phyloP scores from a whole-genome alignment of 1,140 invertebrate species.

The Drosophila saltans region DNA sequence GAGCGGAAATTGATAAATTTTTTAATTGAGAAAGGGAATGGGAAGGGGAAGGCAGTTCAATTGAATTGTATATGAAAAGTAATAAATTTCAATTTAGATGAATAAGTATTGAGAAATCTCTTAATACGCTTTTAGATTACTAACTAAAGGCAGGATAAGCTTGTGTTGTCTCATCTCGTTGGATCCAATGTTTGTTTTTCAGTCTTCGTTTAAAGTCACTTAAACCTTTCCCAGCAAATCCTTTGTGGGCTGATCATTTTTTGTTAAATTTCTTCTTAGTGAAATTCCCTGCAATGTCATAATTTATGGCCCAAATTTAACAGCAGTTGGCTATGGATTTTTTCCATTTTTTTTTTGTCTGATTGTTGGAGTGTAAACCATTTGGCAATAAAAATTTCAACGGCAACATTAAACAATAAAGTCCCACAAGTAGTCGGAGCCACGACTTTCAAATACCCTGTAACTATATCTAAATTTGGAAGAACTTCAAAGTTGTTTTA shows the following conservation, averaged over 20 bases:
- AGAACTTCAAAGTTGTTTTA: too few relatives aligned
- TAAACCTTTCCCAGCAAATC: conserved; percentile 8
- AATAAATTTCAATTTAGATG: background rate
- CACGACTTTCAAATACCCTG: background rate
- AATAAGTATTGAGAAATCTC: background rate
- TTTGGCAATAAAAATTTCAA: conserved; percentile 47
- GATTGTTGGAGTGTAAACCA: conserved; percentile 31
- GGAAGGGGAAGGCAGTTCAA: background rate
- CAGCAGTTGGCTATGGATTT: conserved; percentile 27
- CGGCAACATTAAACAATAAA: conserved; percentile 33
- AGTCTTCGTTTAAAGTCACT: too few relatives aligned
- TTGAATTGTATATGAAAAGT: background rate
- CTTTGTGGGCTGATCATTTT: background rate
- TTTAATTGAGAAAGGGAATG: conserved; percentile 41
- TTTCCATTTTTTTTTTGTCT: conserved; percentile 25
- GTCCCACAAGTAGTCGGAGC: background rate
- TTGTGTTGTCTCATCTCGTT: too few relatives aligned
- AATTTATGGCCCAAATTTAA: conserved; percentile 19
- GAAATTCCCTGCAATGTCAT: conserved; percentile 36
- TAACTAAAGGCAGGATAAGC: too few relatives aligned
- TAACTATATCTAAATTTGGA: too few relatives aligned
- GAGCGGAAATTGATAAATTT: conserved; percentile 44
- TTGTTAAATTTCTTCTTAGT: conserved; percentile 7
- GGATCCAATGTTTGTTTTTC: too few relatives aligned
- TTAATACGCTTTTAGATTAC: background rate